Evolutionary conservation across 92 coral and sea anemone species (phyloP).

Genomic region (Paragorgia papillata): DNA sequence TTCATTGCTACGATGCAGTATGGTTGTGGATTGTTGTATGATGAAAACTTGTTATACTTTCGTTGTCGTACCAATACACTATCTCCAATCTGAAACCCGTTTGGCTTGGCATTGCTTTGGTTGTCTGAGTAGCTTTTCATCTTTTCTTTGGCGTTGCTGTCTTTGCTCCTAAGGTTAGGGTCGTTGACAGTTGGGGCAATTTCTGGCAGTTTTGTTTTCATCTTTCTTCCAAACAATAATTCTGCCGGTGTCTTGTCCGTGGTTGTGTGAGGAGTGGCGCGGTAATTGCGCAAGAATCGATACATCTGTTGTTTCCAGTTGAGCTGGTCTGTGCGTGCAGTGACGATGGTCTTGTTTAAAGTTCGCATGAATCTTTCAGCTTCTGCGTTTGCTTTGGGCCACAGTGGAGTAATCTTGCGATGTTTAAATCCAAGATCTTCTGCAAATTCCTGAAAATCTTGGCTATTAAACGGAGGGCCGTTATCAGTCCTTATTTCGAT

Average conservation of each 20-base stretch:
- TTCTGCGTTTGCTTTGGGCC: conserved; percentile 27
- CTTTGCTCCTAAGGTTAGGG: conserved; percentile 1
- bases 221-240: conserved; percentile 12
- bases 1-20: conserved; percentile 8
- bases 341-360: conserved; percentile 1
- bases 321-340: neutral
- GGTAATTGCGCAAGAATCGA: conserved; percentile 21
- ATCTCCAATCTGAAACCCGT: conserved; percentile 10
- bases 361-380: conserved; percentile 22
- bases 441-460: neutral
- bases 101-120: conserved; percentile 14
- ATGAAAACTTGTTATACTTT: conserved; percentile 7
- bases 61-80: conserved; percentile 8
- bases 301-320: conserved; percentile 22
- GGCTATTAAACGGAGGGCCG: conserved; percentile 11
- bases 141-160: neutral
- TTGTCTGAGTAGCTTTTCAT: conserved; percentile 3
- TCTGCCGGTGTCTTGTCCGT: conserved; percentile 16
- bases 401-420: conserved; percentile 21
- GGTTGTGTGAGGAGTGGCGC: conserved; percentile 30
- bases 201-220: conserved; percentile 8
- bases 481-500: conserved; percentile 3
- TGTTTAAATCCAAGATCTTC: neutral
- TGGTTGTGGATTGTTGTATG: conserved; percentile 4
- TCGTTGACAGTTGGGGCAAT: conserved; percentile 20